phyloP scores from a whole-genome alignment of 2,888 invertebrate species.

The Noctua pronuba region DNA sequence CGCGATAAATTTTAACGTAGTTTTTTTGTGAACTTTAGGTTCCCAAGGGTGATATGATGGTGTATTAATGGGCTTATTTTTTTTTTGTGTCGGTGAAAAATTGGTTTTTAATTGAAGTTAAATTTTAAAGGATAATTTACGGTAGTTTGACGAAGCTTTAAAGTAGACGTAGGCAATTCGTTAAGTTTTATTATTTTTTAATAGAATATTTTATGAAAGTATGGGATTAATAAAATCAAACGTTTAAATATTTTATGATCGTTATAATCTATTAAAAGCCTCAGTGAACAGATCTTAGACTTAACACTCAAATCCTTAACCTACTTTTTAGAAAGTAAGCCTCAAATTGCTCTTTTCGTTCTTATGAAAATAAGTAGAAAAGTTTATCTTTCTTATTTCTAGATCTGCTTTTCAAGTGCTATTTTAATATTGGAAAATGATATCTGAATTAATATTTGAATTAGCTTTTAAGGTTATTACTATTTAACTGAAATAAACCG shows the following conservation, averaged over 20 bases:
- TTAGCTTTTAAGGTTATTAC: too few relatives aligned
- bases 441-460: neutral
- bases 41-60: slow-evolving; percentile 53
- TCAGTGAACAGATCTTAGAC: neutral
- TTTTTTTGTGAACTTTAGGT: slow-evolving; percentile 61
- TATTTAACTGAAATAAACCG: neutral
- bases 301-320: neutral
- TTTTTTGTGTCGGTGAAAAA: slow-evolving; percentile 25
- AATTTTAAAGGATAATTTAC: neutral
- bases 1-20: slow-evolving; percentile 68
- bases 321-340: neutral
- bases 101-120: slow-evolving; percentile 42
- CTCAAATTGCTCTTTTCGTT: neutral
- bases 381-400: neutral
- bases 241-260: neutral
- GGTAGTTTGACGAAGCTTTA: neutral
- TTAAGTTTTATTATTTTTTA: neutral
- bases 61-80: slow-evolving; percentile 38
- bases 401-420: neutral
- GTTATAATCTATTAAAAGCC: neutral
- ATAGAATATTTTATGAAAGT: neutral
- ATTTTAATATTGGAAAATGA: neutral
- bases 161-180: neutral
- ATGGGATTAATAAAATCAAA: neutral
- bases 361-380: neutral